Conservation (phyloP, 2,888 invertebrate species). For the Melinaea marsaeus region DNA sequence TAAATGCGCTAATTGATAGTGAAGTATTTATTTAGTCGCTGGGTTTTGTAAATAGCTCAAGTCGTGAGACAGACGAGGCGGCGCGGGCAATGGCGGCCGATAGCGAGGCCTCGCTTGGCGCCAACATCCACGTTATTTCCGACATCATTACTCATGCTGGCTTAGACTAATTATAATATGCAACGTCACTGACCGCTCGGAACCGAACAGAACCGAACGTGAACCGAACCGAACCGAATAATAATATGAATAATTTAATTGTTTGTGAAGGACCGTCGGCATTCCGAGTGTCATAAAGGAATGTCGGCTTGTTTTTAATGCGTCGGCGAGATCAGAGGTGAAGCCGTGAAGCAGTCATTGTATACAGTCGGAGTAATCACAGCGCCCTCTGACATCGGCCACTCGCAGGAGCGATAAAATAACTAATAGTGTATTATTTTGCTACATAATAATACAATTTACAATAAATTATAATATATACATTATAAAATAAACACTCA, state of each 20-base stretch:
- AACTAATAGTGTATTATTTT: conserved; percentile 17
- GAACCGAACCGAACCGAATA: conserved; percentile 27
- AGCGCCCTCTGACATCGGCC: conserved; percentile 63
- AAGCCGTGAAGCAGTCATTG: conserved; percentile 50
- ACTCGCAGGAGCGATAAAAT: conserved; percentile 43
- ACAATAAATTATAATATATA: too few relatives aligned
- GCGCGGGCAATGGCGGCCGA: conserved; percentile 40
- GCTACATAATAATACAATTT: background rate
- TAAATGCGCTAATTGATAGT: conserved; percentile 34
- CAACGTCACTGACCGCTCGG: conserved; percentile 55
- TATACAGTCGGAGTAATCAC: conserved; percentile 58
- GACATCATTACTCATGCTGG: conserved; percentile 74
- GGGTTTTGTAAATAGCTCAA: conserved; percentile 48
- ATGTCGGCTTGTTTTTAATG: conserved; percentile 44
- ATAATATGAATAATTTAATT: conserved; percentile 13
- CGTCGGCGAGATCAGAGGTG: conserved; percentile 61
- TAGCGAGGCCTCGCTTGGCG: conserved; percentile 66
- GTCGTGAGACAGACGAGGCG: conserved; percentile 73
- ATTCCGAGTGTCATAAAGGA: conserved; percentile 34
- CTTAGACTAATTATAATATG: conserved; percentile 76
- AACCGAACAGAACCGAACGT: conserved; percentile 34
- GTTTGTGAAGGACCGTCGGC: conserved; percentile 12
- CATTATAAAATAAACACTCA: too few relatives aligned
- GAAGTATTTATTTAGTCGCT: conserved; percentile 36
- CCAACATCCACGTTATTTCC: conserved; percentile 73